Evolutionary conservation across 2,888 invertebrate species (phyloP).

Genomic region (Lepeophtheirus nordmannii): DNA sequence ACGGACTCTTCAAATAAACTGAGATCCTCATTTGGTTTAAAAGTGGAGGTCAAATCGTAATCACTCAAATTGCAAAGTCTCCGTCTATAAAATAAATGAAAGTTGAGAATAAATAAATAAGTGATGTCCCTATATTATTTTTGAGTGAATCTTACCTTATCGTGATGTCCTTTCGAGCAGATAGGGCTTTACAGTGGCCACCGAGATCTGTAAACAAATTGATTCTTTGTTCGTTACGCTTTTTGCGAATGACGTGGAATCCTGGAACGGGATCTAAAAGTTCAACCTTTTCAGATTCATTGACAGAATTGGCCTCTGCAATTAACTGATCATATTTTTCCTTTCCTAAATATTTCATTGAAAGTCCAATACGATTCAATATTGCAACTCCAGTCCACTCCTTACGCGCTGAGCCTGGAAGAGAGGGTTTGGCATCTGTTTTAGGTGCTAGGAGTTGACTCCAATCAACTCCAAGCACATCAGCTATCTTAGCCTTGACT

Average conservation of each 20-base stretch:
- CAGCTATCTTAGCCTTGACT: slow-evolving; percentile 22
- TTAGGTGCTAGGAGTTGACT: slow-evolving; percentile 7
- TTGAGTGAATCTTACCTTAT: background rate
- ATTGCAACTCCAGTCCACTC: slow-evolving; percentile 6
- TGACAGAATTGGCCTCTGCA: background rate
- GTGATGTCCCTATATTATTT: background rate
- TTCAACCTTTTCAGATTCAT: background rate
- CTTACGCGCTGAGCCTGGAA: slow-evolving; percentile 2
- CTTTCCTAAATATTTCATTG: background rate
- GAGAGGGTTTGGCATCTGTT: background rate
- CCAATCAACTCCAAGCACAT: slow-evolving; percentile 23
- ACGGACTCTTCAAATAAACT: slow-evolving; percentile 1
- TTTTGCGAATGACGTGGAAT: slow-evolving; percentile 6
- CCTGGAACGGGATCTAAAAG: slow-evolving; percentile 17
- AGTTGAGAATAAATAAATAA: background rate
- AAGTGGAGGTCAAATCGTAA: background rate
- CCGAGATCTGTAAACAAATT: background rate
- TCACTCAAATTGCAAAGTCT: background rate
- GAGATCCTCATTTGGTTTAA: slow-evolving; percentile 3
- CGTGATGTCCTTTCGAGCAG: background rate
- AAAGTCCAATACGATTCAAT: slow-evolving; percentile 10
- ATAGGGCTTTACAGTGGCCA: background rate
- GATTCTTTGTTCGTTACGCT: background rate
- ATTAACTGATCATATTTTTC: slow-evolving; percentile 11
- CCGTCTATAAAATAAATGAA: background rate